Evolutionary conservation across 2,113 vertebrate species (phyloP).

Genomic region (Calidris pugnax): DNA sequence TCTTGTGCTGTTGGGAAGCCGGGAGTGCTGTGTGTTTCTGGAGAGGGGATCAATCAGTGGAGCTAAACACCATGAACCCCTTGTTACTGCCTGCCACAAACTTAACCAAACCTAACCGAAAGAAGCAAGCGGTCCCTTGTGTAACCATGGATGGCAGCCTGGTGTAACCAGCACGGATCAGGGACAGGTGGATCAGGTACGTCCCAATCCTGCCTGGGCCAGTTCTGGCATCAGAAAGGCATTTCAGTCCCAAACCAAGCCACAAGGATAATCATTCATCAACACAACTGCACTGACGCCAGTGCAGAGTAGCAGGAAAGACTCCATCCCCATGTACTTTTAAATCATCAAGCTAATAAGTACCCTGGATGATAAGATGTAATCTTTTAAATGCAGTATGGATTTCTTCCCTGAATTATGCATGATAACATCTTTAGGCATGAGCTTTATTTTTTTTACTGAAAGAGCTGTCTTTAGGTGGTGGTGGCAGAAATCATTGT

Average conservation of each 20-base stretch:
- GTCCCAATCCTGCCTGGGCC: not conserved
- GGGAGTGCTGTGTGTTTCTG: not conserved
- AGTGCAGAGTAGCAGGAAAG: not conserved
- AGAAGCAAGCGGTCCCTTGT: not conserved
- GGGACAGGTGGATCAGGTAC: rapidly evolving
- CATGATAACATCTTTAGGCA: constrained; percentile 57
- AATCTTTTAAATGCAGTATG: constrained; percentile 72
- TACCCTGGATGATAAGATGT: constrained; percentile 61
- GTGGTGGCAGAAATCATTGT: not conserved
- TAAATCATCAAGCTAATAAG: constrained; percentile 64
- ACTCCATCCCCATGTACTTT: constrained; percentile 1
- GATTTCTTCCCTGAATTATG: constrained; percentile 66
- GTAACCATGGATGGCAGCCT: not conserved
- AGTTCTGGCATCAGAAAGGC: not conserved
- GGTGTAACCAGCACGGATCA: rapidly evolving
- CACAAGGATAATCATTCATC: not conserved
- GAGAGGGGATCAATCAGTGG: not conserved
- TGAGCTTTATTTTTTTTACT: not conserved
- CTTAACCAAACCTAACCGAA: not conserved
- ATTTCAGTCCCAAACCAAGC: not conserved
- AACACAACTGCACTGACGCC: not conserved
- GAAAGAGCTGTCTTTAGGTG: not conserved
- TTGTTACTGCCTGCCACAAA: not conserved
- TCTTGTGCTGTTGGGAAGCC: not conserved
- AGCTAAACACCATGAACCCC: not conserved